These are phyloP conservation scores for Sterrhoptilus dennistouni DNA, from an alignment of 2,113 vertebrate species.

Conservation along the genomic window DNA sequence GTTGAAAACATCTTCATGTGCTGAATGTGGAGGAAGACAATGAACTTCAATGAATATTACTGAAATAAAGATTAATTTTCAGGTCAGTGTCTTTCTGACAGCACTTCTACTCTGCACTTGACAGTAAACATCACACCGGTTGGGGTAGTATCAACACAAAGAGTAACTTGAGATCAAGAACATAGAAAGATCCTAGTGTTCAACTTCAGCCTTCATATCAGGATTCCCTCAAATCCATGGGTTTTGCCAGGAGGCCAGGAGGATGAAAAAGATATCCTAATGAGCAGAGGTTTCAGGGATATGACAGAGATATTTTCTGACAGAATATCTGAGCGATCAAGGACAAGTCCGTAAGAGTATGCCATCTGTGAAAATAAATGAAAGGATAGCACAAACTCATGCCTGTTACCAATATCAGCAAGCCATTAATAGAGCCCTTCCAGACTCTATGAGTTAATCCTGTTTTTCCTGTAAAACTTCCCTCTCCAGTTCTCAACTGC, in stretches of 20 bases:
- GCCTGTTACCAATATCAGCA: not conserved
- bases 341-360: not conserved
- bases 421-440: not conserved
- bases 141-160: not conserved
- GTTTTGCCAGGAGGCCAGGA: not conserved
- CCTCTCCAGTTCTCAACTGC: not conserved
- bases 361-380: not conserved
- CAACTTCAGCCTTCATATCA: not conserved
- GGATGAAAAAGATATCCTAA: not conserved
- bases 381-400: not conserved
- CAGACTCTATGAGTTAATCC: not conserved
- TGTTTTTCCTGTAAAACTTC: not conserved
- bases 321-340: not conserved
- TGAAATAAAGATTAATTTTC: not conserved
- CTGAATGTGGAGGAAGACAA: not conserved
- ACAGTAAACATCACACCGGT: not conserved
- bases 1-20: not conserved
- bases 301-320: not conserved
- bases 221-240: not conserved
- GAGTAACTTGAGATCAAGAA: not conserved
- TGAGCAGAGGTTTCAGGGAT: not conserved
- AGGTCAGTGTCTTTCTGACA: not conserved
- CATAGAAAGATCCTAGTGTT: not conserved
- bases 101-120: not conserved
- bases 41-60: not conserved